Base-by-base conservation (phyloP, 2,113 vertebrate genomes). In the Arizona elegans region DNA sequence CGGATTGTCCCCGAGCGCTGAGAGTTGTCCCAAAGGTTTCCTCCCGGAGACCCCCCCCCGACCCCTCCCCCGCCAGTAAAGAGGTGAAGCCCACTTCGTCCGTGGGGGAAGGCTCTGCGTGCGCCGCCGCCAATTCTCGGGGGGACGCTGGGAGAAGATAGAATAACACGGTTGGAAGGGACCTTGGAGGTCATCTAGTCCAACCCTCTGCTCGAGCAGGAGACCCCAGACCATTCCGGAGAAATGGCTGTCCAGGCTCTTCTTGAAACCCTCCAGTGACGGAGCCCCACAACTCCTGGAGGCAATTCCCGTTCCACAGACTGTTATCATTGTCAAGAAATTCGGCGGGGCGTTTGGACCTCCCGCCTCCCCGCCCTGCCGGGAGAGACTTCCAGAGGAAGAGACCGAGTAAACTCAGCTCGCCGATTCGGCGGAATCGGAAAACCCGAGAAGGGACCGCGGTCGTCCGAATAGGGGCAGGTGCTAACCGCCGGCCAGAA, bases 401-500 rank as follows among this genome's bases (percentile, higher is more conserved):
- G 70, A 81, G 38, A 19, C 7, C 15, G n/a, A 38, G 33, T 0
- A 21, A 17, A 33, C 17, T 81, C 75, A 2, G 33, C 70, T 7
- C 33, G 15, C 70, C 70, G 29, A n/a, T 13, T 3, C 11, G 62
- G 65, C 29, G 65, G 65, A 33, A 17, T 33, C 13, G n/a, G 13
- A 17, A 33, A 75, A 33, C 12, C n/a, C 29, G 33, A 81, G 75
- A 3, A 38, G 75, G 33, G 33, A 4, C 33, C 2, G 75, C 17
- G 8, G 3, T 19, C 33, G 0, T 81, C n/a, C 1, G 15, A 0
- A 19, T 0, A 7, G 70, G 17, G 70, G 2, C 70, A 81, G 15
- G 8, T 2, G 70, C 70, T 19, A 38, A 19, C 6, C 70, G 33
- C n/a, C 70, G 70, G 6, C 70, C 70, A 19, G 70, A 38, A 19